phyloP scores from a whole-genome alignment of 2,888 invertebrate species.

The Lepidonotus clava region DNA sequence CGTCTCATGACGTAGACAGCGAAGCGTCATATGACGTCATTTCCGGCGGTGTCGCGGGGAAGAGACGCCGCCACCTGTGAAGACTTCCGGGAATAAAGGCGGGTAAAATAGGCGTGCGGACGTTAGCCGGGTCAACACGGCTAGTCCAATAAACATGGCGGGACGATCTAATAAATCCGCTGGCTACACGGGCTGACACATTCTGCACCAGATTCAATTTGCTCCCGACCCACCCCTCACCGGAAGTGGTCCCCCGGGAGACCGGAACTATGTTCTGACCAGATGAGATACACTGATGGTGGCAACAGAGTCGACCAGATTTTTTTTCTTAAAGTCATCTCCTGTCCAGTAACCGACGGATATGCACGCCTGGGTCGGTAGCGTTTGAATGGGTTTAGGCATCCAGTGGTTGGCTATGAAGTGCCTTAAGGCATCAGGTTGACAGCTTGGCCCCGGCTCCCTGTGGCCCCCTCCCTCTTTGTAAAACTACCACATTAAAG shows the following conservation, averaged over 20 bases:
- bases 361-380: too few species aligned
- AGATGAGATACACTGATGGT: too few species aligned
- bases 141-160: not conserved
- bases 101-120: not conserved
- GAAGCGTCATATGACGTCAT: not conserved
- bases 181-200: not conserved
- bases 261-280: not conserved
- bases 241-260: not conserved
- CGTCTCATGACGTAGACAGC: not conserved
- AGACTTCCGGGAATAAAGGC: slow-evolving; percentile 18
- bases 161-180: slow-evolving; percentile 6
- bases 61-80: not conserved
- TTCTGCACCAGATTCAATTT: slow-evolving; percentile 31
- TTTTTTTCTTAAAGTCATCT: too few species aligned
- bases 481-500: too few species aligned
- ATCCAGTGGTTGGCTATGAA: too few species aligned
- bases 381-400: too few species aligned
- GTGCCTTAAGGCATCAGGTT: too few species aligned
- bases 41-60: not conserved
- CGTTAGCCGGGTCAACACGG: not conserved
- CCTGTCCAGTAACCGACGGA: too few species aligned
- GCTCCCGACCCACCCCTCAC: not conserved
- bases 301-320: too few species aligned
- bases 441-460: too few species aligned
- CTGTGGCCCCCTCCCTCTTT: too few species aligned